phyloP scores from a whole-genome alignment of 1,140 invertebrate species.

The Rhagoletis pomonella region DNA sequence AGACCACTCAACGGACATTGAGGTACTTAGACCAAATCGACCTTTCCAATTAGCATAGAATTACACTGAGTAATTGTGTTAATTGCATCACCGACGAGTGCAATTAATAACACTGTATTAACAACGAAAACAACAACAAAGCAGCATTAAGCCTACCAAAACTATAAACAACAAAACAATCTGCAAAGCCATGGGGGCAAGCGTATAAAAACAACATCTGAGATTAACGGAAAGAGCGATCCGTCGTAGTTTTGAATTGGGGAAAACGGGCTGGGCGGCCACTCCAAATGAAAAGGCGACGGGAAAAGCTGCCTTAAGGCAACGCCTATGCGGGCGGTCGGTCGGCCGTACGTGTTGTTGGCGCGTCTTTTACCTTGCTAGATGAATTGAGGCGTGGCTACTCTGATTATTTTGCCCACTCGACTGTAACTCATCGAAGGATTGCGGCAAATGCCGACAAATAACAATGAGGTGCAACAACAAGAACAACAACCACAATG shows the following conservation, averaged over 20 bases:
- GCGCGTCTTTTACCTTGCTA: no score
- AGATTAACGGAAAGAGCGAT: neutral
- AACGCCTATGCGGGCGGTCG: conserved; percentile 39
- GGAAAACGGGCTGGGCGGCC: neutral
- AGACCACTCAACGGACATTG: neutral
- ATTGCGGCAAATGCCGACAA: conserved; percentile 66
- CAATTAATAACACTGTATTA: no score
- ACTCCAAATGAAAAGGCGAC: neutral
- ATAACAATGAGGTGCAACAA: conserved; percentile 64
- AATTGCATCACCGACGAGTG: conserved; percentile 3
- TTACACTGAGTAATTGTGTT: conserved; percentile 5
- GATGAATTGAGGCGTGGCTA: conserved; percentile 44
- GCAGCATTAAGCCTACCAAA: neutral
- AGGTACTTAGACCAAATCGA: neutral
- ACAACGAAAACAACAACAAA: conserved; percentile 13
- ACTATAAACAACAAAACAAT: neutral
- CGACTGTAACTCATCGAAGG: conserved; percentile 52
- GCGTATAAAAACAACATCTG: neutral
- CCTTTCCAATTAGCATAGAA: conserved; percentile 16
- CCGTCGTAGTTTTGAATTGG: no score
- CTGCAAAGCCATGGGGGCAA: neutral
- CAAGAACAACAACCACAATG: conserved; percentile 28
- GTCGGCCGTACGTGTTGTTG: neutral
- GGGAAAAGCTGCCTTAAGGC: conserved; percentile 14
- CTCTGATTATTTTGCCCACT: conserved; percentile 56